Conservation (phyloP, 2,888 invertebrate species). For the Chrysomela aeneicollis region DNA sequence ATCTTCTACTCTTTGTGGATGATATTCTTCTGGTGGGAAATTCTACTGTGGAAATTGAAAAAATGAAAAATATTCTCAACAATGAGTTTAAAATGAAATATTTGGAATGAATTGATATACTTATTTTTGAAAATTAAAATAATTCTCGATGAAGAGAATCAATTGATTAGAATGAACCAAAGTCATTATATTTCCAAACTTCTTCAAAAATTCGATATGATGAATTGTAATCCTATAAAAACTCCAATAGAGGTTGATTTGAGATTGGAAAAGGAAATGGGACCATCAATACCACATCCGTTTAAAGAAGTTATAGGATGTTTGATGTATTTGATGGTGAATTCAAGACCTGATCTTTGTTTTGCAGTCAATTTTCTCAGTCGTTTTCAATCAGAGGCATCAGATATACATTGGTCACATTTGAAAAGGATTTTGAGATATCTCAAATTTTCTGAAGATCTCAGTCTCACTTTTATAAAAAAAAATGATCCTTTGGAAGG, state of each 20-base stretch:
- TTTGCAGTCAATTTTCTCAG: background rate
- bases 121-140: background rate
- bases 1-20: background rate
- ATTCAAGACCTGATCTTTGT: background rate
- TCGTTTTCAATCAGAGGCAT: background rate
- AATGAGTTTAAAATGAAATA: too few species aligned
- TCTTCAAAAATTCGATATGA: background rate
- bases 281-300: background rate
- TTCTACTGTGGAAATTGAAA: too few species aligned
- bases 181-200: background rate
- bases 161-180: too few species aligned
- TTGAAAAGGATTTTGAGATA: too few species aligned
- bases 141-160: too few species aligned
- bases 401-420: too few species aligned
- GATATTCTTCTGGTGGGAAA: too few species aligned
- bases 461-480: too few species aligned
- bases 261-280: too few species aligned
- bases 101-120: background rate
- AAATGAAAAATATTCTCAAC: background rate
- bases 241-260: background rate
- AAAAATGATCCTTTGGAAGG: too few species aligned
- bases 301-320: background rate
- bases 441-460: too few species aligned
- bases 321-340: too few species aligned
- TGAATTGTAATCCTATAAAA: background rate